A percentile compares a stretch with the other conserved stretches of the same genome.
phyloP scores from a whole-genome alignment of 2,113 vertebrate species.

The Melanocharis versteri region DNA sequence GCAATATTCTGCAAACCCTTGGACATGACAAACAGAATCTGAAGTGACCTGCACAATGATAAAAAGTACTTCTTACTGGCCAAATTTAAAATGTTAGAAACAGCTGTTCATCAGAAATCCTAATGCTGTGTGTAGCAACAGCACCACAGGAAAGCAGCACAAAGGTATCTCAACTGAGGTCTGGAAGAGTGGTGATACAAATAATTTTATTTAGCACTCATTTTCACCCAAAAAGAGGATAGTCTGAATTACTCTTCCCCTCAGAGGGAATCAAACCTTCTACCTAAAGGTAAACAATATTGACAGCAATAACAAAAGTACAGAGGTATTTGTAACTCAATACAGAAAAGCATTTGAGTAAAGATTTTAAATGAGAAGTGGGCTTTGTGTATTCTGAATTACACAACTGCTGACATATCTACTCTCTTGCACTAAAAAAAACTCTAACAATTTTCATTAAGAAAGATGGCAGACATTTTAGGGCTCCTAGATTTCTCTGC shows the following conservation, averaged over 20 bases:
- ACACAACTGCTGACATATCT: background rate
- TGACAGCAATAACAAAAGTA: background rate
- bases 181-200: background rate
- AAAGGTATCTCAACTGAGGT: background rate
- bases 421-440: background rate
- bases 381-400: background rate
- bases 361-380: background rate
- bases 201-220: background rate
- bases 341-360: background rate
- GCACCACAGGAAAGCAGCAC: background rate
- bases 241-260: background rate
- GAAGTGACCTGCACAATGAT: background rate
- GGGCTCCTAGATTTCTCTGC: background rate
- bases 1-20: background rate
- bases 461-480: background rate
- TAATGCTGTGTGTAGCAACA: background rate
- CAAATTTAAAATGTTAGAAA: background rate
- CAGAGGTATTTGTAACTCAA: background rate
- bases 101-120: background rate
- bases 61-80: background rate
- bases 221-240: background rate
- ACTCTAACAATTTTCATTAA: rapidly evolving
- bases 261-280: background rate
- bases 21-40: background rate
- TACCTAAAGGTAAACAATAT: background rate